A percentile compares a stretch with the other conserved stretches of the same genome.
These are phyloP conservation scores for Megamerina dolium DNA, from an alignment of 2,888 invertebrate species.

Conservation along the genomic window DNA sequence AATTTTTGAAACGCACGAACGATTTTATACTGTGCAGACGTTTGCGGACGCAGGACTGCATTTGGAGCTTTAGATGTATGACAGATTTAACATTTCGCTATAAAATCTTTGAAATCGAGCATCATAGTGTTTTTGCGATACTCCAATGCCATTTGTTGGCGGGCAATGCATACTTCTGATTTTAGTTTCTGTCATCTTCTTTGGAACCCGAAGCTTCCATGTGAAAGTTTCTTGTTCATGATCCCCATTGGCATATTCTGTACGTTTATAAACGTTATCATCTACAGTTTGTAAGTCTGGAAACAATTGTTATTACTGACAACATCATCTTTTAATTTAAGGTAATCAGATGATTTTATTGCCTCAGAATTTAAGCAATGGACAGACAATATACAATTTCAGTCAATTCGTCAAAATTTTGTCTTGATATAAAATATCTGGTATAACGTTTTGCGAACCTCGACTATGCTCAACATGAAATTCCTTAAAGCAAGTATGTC, in stretches of 20 bases:
- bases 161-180: conserved; percentile 7
- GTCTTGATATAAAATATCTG: conserved; percentile 4
- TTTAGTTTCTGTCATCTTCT: too few relatives aligned
- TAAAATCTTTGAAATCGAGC: conserved; percentile 1
- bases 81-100: background rate
- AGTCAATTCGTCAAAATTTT: background rate
- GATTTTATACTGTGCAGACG: too few relatives aligned
- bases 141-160: conserved; percentile 9
- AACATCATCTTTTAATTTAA: background rate
- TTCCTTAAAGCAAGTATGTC: too few relatives aligned
- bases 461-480: conserved; percentile 2
- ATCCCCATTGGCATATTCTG: too few relatives aligned
- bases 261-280: too few relatives aligned
- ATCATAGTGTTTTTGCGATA: conserved; percentile 7
- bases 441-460: conserved; percentile 5
- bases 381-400: too few relatives aligned
- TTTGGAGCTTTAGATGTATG: too few relatives aligned
- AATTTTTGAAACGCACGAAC: too few relatives aligned
- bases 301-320: background rate
- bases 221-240: too few relatives aligned
- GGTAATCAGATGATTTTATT: conserved; percentile 2
- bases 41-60: too few relatives aligned
- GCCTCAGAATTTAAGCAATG: background rate
- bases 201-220: too few relatives aligned
- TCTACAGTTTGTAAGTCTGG: conserved; percentile 6